Evolutionary conservation across 2,888 invertebrate species (phyloP), one percentile per base, ranked within the genome.

Genomic region (Pseudanteris insignis): DNA sequence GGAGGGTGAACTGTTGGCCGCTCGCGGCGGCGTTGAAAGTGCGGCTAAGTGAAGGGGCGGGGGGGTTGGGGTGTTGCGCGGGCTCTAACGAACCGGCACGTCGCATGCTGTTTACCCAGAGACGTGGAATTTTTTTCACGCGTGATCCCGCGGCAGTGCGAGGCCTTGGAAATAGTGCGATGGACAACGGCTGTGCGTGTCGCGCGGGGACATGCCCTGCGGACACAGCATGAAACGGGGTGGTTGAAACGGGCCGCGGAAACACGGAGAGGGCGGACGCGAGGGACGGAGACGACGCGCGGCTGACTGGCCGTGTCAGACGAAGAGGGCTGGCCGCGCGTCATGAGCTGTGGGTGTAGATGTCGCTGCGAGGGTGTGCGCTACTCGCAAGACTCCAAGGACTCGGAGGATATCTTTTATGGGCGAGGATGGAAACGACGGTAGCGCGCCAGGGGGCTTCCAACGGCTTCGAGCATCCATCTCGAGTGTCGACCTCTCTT

Each of bases 231-330:
- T 72, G 75, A 73, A 75, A 76, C 72, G 74, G 77, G 76, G 76
- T 73, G 75, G 78, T 76, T 73, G 76, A 75, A 76, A 75, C 73
- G 79, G 76, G 76, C 77, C 76, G 73, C 76, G 77, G 78, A 74
- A 78, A 77, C 77, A 77, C 75, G 77, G 72, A 77, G 76, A 76
- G 78, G 77, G 77, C 77, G 78, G 77, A 73, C 72, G 73, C 73
- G 70, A 73, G 71, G 67, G 70, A 68, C 67, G 65, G n/a, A n/a
- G n/a, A n/a, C n/a, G n/a, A n/a, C n/a, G n/a, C n/a, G n/a, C n/a
- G n/a, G n/a, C n/a, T n/a, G n/a, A n/a, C n/a, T n/a, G 67, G 67
- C 67, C 28, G 43, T 38, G 58, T 46, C 44, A 43, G 41, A 36
- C 26, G 2, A 75, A 77, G 77, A 76, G 77, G 74, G 73, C 70